Conservation (phyloP, 1,140 invertebrate species). For the Babylonia areolata region DNA sequence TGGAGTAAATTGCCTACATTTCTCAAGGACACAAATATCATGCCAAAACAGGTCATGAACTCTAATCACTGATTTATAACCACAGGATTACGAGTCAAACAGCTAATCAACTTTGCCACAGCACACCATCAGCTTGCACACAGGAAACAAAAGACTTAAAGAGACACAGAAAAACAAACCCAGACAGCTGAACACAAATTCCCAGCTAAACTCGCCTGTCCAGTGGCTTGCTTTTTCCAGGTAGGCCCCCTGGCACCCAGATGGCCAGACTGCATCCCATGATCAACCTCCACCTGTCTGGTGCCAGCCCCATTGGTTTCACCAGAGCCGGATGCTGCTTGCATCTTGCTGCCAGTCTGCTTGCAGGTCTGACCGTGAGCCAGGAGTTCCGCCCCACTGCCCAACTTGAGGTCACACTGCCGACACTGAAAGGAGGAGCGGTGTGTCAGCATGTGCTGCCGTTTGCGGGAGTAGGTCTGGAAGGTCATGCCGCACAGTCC, state of each 20-base stretch:
- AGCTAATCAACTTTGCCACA: too few relatives aligned
- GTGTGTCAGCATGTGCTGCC: conserved; percentile 25
- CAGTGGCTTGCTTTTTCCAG: not conserved
- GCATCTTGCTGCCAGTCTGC: not conserved
- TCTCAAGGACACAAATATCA: too few relatives aligned
- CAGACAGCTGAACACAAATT: too few relatives aligned
- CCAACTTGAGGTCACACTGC: not conserved
- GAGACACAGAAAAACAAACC: too few relatives aligned
- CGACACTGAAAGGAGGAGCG: conserved; percentile 7
- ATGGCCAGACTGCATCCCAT: not conserved
- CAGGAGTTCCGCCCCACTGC: not conserved
- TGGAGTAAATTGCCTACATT: too few relatives aligned
- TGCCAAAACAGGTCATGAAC: too few relatives aligned
- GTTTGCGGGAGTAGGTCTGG: conserved; percentile 18
- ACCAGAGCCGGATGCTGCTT: not conserved
- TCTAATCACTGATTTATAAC: too few relatives aligned
- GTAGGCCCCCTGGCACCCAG: not conserved
- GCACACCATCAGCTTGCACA: too few relatives aligned
- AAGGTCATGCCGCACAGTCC: conserved; percentile 6
- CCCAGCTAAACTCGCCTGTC: not conserved
- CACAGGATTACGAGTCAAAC: too few relatives aligned
- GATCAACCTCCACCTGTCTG: not conserved
- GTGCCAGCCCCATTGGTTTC: not conserved
- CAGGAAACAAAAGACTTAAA: too few relatives aligned
- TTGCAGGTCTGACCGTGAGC: not conserved